phyloP scores from a whole-genome alignment of 2,797 vertebrate genomes.

The Rhinatrema bivittatum region DNA sequence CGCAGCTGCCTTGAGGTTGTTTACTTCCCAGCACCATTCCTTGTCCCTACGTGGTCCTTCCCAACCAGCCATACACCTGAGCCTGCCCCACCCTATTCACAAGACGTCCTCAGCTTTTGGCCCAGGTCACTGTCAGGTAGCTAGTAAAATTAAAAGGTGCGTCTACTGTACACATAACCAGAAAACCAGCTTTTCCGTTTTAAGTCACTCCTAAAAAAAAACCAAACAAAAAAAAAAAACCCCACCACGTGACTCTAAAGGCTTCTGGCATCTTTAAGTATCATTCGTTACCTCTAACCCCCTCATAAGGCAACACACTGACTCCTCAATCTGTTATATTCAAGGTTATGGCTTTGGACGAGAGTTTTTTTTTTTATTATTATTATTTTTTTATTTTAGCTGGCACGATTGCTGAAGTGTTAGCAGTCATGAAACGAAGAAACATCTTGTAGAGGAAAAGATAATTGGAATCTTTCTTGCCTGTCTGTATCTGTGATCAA shows the following conservation, averaged over 20 bases:
- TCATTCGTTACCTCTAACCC: conserved; percentile 47
- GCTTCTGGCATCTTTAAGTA: conserved; percentile 30
- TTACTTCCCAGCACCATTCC: conserved; percentile 59
- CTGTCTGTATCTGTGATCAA: too few species aligned
- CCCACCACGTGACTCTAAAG: too few species aligned
- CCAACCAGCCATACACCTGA: conserved; percentile 40
- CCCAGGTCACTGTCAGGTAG: too few species aligned
- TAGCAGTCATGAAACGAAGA: conserved; percentile 69
- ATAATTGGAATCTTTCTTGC: conserved; percentile 65
- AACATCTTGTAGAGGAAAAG: conserved; percentile 67
- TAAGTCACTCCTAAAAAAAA: too few species aligned
- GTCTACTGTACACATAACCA: too few species aligned
- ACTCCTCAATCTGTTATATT: conserved; percentile 63
- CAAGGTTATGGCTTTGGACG: conserved; percentile 55
- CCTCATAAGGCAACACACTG: too few species aligned
- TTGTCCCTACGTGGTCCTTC: conserved; percentile 17
- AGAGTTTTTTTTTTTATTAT: too few species aligned
- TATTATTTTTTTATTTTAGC: conserved; percentile 61
- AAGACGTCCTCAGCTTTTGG: too few species aligned
- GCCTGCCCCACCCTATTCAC: too few species aligned
- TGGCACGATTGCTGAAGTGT: conserved; percentile 67
- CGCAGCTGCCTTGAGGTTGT: conserved; percentile 72
- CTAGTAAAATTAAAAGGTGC: too few species aligned
- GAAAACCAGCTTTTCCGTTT: too few species aligned
- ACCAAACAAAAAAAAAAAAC: too few species aligned